phyloP scores from a whole-genome alignment of 2,888 invertebrate species.

The Seira sanloemensis region DNA sequence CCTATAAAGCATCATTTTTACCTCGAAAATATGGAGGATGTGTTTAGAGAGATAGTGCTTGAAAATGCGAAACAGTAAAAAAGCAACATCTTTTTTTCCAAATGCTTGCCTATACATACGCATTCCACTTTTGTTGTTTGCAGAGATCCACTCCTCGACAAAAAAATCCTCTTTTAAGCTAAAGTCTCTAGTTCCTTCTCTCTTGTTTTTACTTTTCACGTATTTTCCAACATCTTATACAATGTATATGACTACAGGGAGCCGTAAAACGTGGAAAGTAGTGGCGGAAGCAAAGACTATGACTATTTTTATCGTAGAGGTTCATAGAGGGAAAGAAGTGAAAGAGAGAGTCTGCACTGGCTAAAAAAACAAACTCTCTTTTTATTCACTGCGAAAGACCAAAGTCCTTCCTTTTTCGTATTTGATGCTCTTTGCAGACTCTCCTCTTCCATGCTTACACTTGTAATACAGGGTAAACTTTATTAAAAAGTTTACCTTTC shows the following conservation, averaged over 20 bases:
- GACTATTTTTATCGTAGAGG: slow-evolving; percentile 14
- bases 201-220: slow-evolving; percentile 54
- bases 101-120: not conserved
- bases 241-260: slow-evolving; percentile 59
- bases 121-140: slow-evolving; percentile 10
- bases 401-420: not conserved
- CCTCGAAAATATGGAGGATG: not conserved
- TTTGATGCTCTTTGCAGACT: not conserved
- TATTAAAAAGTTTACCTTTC: not conserved
- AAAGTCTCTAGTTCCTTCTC: slow-evolving; percentile 30
- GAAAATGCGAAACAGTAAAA: not conserved
- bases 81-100: not conserved
- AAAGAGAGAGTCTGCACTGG: not conserved
- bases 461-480: not conserved
- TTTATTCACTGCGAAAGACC: not conserved
- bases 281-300: slow-evolving; percentile 20
- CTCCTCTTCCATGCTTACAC: not conserved
- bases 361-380: not conserved
- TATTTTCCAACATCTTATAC: slow-evolving; percentile 25
- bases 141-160: slow-evolving; percentile 32
- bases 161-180: slow-evolving; percentile 48
- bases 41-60: not conserved
- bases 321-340: not conserved
- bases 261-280: slow-evolving; percentile 56
- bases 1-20: not conserved